Base-by-base conservation (phyloP, 1,140 invertebrate species). In the Leptinotarsa texana region DNA sequence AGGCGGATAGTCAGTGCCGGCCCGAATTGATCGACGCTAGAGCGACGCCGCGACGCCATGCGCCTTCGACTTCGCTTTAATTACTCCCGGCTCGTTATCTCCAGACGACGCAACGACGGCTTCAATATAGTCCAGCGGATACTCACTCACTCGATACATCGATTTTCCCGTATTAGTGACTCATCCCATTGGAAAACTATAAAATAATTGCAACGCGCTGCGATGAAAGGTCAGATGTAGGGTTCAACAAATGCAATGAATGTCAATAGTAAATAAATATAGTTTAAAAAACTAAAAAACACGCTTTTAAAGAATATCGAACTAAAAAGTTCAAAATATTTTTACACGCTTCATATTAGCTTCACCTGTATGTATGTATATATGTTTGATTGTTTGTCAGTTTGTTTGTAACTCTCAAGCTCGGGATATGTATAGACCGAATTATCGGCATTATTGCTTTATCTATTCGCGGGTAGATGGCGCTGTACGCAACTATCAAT, bases 21-120 rank as follows among this genome's bases (percentile, higher is more conserved):
- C 24, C n/a, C 51, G 22, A 71, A 71, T 71, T 71, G 69, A 71
- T 71, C 69, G 69, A 33, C 69, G 69, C 18, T 51, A 33, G 22
- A 24, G 69, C 69, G 48, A 47, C 66, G 17, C n/a, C 42, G 24
- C 33, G 66, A 47, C 66, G 66, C 17, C 69, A 71, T 71, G 69
- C 69, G 69, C 69, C 51, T 71, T 71, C 69, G 17, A 33, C 6
- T 17, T 68, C 42, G 42, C 42, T 49, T 33, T 18, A 68, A 57
- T 57, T n/a, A 57, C 13, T 57, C 51, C n/a, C n/a, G 13, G 13
- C n/a, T 57, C 51, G n/a, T 57, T 57, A 57, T 57, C n/a, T 15
- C 51, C 51, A 57, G 51, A 57, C 51, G n/a, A 57, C 13, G n/a
- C 33, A 33, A 8, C 33, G 51, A 13, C 6, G n/a, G 13, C 51